Percentiles rank a stretch among this genome's conserved stretches.
These are phyloP conservation scores for Bombyx huttoni DNA, from an alignment of 2,888 invertebrate genomes.

Conservation along the genomic window DNA sequence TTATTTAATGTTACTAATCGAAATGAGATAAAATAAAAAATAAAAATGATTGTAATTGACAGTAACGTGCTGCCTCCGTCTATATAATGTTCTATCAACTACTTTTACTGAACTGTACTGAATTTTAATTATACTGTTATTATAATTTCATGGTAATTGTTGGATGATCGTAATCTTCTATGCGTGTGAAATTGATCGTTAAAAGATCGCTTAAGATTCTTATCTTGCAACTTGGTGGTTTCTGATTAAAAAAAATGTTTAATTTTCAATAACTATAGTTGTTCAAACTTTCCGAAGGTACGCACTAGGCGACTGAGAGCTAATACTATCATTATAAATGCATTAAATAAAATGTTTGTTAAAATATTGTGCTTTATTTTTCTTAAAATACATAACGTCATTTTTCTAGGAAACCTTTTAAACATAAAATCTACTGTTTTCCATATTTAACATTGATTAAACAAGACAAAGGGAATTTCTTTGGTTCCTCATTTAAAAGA, in stretches of 20 bases:
- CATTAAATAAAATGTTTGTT: constrained; percentile 71
- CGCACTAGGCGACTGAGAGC: constrained; percentile 73
- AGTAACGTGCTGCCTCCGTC: constrained; percentile 41
- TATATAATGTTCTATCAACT: constrained; percentile 3
- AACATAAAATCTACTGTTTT: too few relatives aligned
- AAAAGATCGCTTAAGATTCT: not conserved
- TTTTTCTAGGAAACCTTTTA: too few relatives aligned
- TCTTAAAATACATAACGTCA: constrained; percentile 6
- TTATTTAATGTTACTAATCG: constrained; percentile 43
- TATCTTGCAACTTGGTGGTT: constrained; percentile 2
- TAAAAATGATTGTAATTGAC: constrained; percentile 25
- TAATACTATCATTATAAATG: constrained; percentile 70
- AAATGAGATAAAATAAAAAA: constrained; percentile 22
- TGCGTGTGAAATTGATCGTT: not conserved
- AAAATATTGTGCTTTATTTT: constrained; percentile 40
- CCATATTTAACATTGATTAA: too few relatives aligned
- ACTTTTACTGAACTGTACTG: not conserved
- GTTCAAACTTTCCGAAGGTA: constrained; percentile 72
- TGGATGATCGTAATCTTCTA: too few relatives aligned
- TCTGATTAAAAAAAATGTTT: constrained; percentile 26
- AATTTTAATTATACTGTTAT: constrained; percentile 8
- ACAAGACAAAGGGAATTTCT: too few relatives aligned
- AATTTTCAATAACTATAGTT: constrained; percentile 38
- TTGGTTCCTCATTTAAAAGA: too few relatives aligned
- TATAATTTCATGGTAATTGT: not conserved